phyloP scores from a whole-genome alignment of 1,140 invertebrate genomes.

The Megalonaias nervosa region DNA sequence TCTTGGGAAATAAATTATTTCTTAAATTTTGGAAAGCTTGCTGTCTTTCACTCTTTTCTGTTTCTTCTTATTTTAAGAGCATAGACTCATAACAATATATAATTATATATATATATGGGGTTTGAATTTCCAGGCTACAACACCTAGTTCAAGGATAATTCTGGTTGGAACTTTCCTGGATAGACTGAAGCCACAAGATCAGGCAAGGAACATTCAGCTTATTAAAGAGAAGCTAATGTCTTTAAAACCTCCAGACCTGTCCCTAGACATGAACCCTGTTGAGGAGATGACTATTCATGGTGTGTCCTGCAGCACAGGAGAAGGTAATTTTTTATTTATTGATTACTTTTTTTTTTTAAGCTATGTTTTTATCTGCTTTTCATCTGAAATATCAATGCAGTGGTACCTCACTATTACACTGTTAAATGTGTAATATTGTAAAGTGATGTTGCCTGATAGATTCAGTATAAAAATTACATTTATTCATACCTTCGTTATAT shows the following conservation, averaged over 20 bases:
- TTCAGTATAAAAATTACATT: too few relatives aligned
- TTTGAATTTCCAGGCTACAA: constrained; percentile 49
- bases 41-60: too few relatives aligned
- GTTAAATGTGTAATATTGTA: too few relatives aligned
- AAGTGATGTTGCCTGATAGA: too few relatives aligned
- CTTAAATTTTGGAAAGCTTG: too few relatives aligned
- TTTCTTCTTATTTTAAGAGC: too few relatives aligned
- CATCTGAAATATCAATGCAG: too few relatives aligned
- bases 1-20: too few relatives aligned
- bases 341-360: neutral
- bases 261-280: constrained; percentile 10
- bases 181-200: constrained; percentile 20
- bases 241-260: constrained; percentile 10
- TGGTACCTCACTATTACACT: too few relatives aligned
- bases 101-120: neutral
- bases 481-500: too few relatives aligned
- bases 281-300: constrained; percentile 20
- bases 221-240: constrained; percentile 5
- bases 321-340: constrained; percentile 26
- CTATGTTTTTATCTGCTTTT: too few relatives aligned
- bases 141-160: constrained; percentile 50
- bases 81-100: too few relatives aligned
- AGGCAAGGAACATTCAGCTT: neutral
- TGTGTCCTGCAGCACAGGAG: constrained; percentile 49
- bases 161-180: constrained; percentile 63